These are phyloP conservation scores for Gari tellinella DNA, from an alignment of 2,888 invertebrate species.

Conservation along the genomic window DNA sequence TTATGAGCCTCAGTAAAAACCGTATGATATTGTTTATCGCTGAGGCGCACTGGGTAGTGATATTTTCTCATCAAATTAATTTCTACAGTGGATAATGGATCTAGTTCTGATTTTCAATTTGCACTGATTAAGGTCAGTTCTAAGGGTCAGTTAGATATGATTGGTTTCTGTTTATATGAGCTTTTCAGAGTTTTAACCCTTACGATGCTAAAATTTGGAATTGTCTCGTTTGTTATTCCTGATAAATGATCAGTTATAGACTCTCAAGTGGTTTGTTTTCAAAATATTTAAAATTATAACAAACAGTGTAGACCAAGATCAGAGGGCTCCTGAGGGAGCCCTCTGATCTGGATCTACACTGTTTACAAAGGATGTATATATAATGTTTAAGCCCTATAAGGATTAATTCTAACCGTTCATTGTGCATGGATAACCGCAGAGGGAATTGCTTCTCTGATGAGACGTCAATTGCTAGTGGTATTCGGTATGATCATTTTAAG, in stretches of 20 bases:
- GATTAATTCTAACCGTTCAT: conserved; percentile 14
- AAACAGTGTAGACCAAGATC: no score
- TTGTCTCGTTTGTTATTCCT: no score
- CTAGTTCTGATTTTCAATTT: conserved; percentile 32
- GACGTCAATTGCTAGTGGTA: conserved; percentile 31
- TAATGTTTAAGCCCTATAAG: no score
- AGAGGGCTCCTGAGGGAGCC: no score
- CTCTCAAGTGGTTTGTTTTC: no score
- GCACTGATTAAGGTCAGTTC: conserved; percentile 41
- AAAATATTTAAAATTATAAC: no score
- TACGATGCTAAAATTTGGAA: no score
- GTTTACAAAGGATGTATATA: no score
- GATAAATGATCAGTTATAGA: no score
- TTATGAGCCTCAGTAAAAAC: not conserved
- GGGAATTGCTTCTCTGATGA: conserved; percentile 38
- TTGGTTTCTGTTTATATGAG: conserved; percentile 20
- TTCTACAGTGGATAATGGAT: conserved; percentile 19
- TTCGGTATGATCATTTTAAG: conserved; percentile 29
- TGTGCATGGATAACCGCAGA: conserved; percentile 10
- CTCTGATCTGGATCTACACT: no score
- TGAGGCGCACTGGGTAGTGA: conserved; percentile 4
- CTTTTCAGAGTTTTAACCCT: conserved; percentile 8
- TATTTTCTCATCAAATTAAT: conserved; percentile 45
- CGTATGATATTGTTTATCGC: conserved; percentile 9
- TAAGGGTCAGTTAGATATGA: conserved; percentile 32